Base-by-base conservation (phyloP, 2,113 vertebrate genomes). In the Machaerirhynchus nigripectus region DNA sequence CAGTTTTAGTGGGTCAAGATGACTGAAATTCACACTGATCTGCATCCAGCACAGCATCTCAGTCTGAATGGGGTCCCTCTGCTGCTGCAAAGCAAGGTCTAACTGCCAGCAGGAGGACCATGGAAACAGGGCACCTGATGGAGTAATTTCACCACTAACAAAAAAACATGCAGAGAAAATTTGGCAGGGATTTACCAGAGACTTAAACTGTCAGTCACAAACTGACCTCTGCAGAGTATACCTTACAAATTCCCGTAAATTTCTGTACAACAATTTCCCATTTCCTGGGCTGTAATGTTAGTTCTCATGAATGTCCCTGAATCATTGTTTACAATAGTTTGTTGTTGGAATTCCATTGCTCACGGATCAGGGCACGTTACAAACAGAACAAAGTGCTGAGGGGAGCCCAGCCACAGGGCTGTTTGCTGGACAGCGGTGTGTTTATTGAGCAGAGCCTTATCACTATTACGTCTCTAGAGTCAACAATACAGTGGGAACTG, bases 401-500 rank as follows among this genome's bases (percentile, higher is more conserved):
- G 47, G 68, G 69, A 47, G 67, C 31, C 33, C 3, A 12, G 84
- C 59, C 82, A 76, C 46, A 24, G n/a, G 47, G 39, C 71, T 74
- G 82, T 86, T 83, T 74, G 90, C 90, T 86, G 82, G 84, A 90
- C 71, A 94, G 75, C 2, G 0, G 27, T n/a, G 59, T 84, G 78
- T 70, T 91, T 79, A 80, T 4, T 35, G 75, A 94, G 75, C 63
- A 76, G 5, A 68, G 40, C 57, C 81, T 94, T 97, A 95, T 96
- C 93, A 33, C 63, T 80, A 55, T 63, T 69, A 91, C 17, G 12
- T 88, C 79, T 90, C 81, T 84, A 81, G 42, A 77, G 82, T 90
- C 95, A 96, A 96, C 79, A 94, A 59, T 31, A 92, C 84, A 94
- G 95, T 75, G 64, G 85, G 83, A 96, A 86, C 71, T 67, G 80